Base-by-base conservation (phyloP, 2,888 invertebrate species). In the Hirtodrosophila histrioides region DNA sequence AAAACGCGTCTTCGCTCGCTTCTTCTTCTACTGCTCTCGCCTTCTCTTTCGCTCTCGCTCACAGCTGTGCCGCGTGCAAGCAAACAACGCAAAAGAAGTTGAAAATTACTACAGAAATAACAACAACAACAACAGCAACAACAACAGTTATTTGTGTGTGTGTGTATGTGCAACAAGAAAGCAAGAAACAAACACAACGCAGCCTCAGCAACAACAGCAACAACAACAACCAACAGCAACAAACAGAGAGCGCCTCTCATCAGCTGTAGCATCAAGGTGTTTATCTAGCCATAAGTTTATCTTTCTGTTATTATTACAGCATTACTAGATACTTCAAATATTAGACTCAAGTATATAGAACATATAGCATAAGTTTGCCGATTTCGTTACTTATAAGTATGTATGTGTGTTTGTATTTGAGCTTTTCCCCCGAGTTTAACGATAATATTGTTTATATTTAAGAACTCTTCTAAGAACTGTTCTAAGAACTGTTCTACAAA, bases 181-280 rank as follows among this genome's bases (percentile, higher is more conserved):
- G 61, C 46, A 56, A 54, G 35, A 55, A 61, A 56, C 39, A 50
- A 57, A 45, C 53, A 56, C 12, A 48, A 50, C 35, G 23, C 49
- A 46, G 40, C 58, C 12, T 27, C 65, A 60, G 33, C 40, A 45
- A 43, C 55, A 57, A 48, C 36, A 50, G 29, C 40, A 58, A 41
- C 61, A 41, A 49, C n/a, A 46, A 3, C 23, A 31, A 33, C 17
- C 33, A 27, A 27, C 27, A 27, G 6, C 27, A 27, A 27, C 27
- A 5, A 6, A 27, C 5, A 27, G 27, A 4, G 27, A 4, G 5
- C 27, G 4, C 35, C 37, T 45, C 36, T 58, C 60, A 36, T 55
- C 66, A 69, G 70, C 70, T 57, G 75, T 61, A 54, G 31, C 66
- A 61, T 44, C 50, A 74, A 74, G 74, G 74, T 74, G 75, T 75